These are phyloP conservation scores for Holotrichia oblita DNA, from an alignment of 1,140 invertebrate species.

Conservation along the genomic window DNA sequence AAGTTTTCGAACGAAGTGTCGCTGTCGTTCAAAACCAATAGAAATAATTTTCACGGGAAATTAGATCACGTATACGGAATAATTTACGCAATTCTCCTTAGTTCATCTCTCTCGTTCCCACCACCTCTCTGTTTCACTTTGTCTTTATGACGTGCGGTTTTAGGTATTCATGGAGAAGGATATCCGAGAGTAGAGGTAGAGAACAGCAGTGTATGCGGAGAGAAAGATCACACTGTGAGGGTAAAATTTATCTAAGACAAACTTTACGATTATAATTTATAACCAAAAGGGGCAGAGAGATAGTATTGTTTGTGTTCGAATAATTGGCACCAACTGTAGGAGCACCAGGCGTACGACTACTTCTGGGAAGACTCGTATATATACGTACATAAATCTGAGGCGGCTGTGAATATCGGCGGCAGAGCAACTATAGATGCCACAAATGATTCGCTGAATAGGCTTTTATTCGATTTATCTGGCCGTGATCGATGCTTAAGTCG, in stretches of 20 bases:
- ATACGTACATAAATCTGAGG: conserved; percentile 22
- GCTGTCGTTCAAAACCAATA: conserved; percentile 15
- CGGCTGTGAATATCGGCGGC: neutral
- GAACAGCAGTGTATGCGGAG: neutral
- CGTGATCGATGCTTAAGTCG: neutral
- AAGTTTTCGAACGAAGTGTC: conserved; percentile 29
- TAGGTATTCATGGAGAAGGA: neutral
- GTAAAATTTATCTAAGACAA: conserved; percentile 33
- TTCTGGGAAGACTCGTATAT: neutral
- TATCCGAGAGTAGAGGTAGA: neutral
- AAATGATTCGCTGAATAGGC: conserved; percentile 9
- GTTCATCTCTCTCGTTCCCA: neutral
- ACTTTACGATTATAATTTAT: conserved; percentile 35
- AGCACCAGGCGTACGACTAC: neutral
- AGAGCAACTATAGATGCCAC: neutral
- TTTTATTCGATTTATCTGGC: neutral
- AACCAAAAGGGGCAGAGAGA: neutral
- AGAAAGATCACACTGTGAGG: conserved; percentile 12
- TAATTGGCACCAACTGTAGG: conserved; percentile 16
- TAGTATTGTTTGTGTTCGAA: conserved; percentile 36
- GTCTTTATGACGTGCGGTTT: conserved; percentile 23
- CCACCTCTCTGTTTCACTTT: neutral
- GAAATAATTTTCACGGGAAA: conserved; percentile 34
- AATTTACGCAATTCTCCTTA: conserved; percentile 18
- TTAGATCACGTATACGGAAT: conserved; percentile 34